phyloP scores from a whole-genome alignment of 35 echinoderm and acorn worm species.

The Diadema setosum region DNA sequence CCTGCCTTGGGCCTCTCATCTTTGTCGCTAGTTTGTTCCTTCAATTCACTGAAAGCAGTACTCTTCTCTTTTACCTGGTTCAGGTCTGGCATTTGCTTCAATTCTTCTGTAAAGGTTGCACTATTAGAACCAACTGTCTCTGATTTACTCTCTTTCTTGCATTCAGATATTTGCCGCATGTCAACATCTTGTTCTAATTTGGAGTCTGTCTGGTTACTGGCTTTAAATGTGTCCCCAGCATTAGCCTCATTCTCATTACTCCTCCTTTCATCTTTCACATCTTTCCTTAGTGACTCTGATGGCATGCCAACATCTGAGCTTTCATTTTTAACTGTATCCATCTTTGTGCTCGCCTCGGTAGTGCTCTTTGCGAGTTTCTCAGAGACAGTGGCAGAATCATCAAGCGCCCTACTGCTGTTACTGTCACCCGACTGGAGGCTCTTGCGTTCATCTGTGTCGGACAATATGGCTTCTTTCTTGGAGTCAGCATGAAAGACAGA shows the following conservation, averaged over 20 bases:
- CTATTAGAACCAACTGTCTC: neutral
- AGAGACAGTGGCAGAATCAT: neutral
- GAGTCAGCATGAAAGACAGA: neutral
- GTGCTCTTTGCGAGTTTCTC: too few species aligned
- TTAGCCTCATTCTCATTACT: too few species aligned
- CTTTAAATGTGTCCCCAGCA: too few species aligned
- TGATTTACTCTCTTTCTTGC: neutral
- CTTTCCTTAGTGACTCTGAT: too few species aligned
- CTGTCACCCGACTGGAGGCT: neutral
- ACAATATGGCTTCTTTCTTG: neutral
- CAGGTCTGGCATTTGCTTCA: neutral
- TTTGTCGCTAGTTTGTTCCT: neutral
- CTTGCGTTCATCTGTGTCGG: neutral
- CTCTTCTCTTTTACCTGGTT: too few species aligned
- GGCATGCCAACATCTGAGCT: too few species aligned
- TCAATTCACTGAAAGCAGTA: neutral
- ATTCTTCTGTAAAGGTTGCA: neutral
- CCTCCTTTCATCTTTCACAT: too few species aligned
- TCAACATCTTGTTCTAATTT: neutral
- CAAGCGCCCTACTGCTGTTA: neutral
- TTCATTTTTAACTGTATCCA: too few species aligned
- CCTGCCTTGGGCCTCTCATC: neutral
- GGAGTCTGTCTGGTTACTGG: too few species aligned
- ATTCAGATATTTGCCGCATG: neutral
- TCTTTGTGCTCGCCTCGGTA: too few species aligned